Evolutionary conservation across 2,888 invertebrate species (phyloP).

Genomic region (Hyposoter didymator): DNA sequence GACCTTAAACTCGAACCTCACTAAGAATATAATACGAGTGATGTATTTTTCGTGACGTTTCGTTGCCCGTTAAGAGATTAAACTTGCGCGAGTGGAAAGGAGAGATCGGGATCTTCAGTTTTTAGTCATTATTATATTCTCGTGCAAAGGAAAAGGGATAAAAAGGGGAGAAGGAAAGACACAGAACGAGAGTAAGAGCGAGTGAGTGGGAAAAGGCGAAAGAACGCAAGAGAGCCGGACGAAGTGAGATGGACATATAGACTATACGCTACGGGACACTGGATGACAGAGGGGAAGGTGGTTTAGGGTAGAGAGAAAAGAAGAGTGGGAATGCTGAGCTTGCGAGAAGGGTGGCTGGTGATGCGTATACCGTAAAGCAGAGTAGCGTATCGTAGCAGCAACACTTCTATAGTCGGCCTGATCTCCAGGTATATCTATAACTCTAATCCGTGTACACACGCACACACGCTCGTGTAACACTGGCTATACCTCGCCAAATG

Average conservation of each 20-base stretch:
- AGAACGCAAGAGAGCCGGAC: constrained; percentile 39
- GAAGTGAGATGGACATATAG: constrained; percentile 49
- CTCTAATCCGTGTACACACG: not conserved
- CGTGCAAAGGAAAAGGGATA: constrained; percentile 40
- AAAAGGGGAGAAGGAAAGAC: constrained; percentile 47
- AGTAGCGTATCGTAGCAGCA: constrained; percentile 57
- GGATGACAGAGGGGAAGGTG: constrained; percentile 54
- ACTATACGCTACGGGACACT: constrained; percentile 24
- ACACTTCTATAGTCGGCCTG: constrained; percentile 25
- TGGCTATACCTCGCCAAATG: constrained; percentile 80
- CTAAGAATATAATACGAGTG: constrained; percentile 73
- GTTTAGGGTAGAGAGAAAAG: constrained; percentile 52
- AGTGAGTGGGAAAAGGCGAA: constrained; percentile 19
- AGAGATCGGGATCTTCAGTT: constrained; percentile 77
- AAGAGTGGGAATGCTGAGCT: constrained; percentile 80
- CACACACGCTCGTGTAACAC: not conserved
- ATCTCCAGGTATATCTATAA: constrained; percentile 45
- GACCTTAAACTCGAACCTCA: constrained; percentile 61
- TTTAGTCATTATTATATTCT: constrained; percentile 78
- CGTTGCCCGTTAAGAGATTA: constrained; percentile 82
- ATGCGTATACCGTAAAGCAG: constrained; percentile 78
- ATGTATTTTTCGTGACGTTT: constrained; percentile 72
- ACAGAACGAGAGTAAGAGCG: constrained; percentile 49
- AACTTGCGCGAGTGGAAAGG: constrained; percentile 72
- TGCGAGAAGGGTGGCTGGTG: constrained; percentile 84